Evolutionary conservation across 2,113 vertebrate genomes (phyloP), one percentile per base, ranked within the genome.

Genomic region (Sialia sialis): DNA sequence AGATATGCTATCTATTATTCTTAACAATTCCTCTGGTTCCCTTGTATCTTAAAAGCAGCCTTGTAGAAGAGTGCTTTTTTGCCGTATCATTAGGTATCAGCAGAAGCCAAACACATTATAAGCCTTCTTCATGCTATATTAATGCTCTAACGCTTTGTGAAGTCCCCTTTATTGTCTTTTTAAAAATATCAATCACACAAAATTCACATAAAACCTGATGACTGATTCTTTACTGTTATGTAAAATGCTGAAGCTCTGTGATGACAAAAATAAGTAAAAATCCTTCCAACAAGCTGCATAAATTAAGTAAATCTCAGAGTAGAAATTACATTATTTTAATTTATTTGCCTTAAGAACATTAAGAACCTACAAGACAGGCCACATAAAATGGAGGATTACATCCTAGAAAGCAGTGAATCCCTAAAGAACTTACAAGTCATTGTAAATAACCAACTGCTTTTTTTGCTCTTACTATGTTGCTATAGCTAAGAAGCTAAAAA

Each of bases 1-100:
- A 94, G 92, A 80, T 89, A 94, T 59, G 81, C 67, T 83, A 84
- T 85, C 78, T 85, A 73, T 91, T 95, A 96, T 84, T 92, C 72
- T 94, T 95, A 89, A 96, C 55, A 94, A 60, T 88, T 92, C 68
- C 30, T 89, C 70, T 92, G 52, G 13, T 92, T 92, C 49, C 49
- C 81, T 90, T 88, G 55, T 29, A 97, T 93, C 64, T 91, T 94
- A 95, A 95, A 98, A 96, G 84, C 77, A 88, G 93, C 38, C 70
- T 88, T 95, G 92, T 85, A 93, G 67, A 97, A 96, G 63, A 92
- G 34, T 34, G n/a, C 34, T 77, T 75, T 91, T 96, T 69, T 96
- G 74, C 59, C 6, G 2, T 59, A 90, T 73, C 89, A 80, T 91
- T 95, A 94, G 69, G 69, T 95, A 87, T 94, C 81, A 96, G 85